phyloP scores from a whole-genome alignment of 2,888 invertebrate genomes.

The Caenorhabditis sulstoni region DNA sequence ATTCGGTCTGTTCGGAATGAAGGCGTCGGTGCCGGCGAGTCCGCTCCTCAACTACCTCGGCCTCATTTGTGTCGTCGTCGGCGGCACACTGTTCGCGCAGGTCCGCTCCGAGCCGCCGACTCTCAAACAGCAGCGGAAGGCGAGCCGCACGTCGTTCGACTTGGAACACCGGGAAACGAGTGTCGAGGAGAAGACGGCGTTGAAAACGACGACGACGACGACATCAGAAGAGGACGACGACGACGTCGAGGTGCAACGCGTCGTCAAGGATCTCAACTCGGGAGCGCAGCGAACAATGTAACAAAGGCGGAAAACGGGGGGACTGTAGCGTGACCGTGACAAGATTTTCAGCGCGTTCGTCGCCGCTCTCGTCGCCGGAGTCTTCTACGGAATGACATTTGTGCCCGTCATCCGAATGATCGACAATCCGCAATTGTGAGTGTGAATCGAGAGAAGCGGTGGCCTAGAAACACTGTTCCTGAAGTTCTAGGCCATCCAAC shows the following conservation, averaged over 20 bases:
- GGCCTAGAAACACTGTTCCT: too few relatives aligned
- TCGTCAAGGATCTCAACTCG: conserved; percentile 41
- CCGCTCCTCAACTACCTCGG: conserved; percentile 75
- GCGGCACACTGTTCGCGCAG: conserved; percentile 76
- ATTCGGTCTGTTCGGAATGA: conserved; percentile 77
- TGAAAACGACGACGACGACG: conserved; percentile 49
- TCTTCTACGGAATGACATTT: conserved; percentile 82
- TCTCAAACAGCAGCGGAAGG: conserved; percentile 15
- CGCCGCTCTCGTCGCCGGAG: conserved; percentile 81
- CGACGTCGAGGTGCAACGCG: conserved; percentile 12
- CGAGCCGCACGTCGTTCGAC: background rate
- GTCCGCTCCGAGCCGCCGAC: conserved; percentile 65
- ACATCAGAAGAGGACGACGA: conserved; percentile 10
- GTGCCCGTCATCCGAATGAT: conserved; percentile 82
- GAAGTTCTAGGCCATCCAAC: background rate
- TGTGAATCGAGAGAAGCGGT: too few relatives aligned
- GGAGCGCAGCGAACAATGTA: conserved; percentile 51
- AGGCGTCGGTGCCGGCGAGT: conserved; percentile 66
- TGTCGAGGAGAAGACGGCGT: conserved; percentile 52
- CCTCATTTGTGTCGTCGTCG: conserved; percentile 74
- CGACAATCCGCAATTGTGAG: conserved; percentile 81
- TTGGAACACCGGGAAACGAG: background rate
- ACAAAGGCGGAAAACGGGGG: too few relatives aligned
- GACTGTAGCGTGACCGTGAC: background rate
- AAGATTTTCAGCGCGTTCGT: conserved; percentile 80